Evolutionary conservation across 2,888 invertebrate genomes (phyloP), one percentile per base, ranked within the genome.

Genomic region (Leucania comma): DNA sequence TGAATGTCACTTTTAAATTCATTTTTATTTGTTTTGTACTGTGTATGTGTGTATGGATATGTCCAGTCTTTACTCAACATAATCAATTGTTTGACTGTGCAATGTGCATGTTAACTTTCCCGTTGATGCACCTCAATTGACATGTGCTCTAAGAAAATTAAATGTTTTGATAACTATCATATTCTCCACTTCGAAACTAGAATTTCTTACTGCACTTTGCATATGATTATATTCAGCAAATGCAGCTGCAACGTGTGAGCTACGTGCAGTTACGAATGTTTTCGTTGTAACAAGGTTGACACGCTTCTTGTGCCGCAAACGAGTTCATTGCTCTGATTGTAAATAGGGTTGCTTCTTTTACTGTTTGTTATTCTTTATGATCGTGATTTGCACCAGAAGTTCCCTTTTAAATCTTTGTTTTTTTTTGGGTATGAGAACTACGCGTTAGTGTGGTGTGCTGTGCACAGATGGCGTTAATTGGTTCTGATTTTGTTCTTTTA

Each of bases 241-340:
- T 54, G 42, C 51, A 62, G 46, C 32, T 60, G 58, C 60, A 71
- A 22, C 51, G 51, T 54, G 12, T 48, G 22, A 38, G 10, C 57
- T 54, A 29, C 42, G 61, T 72, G 65, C 46, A 38, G 1, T 73
- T 61, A 58, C 57, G 53, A 72, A 38, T 68, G 56, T 68, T 68
- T 57, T 75, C 59, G 60, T 26, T 12, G 63, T 61, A 64, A 63
- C 66, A 75, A 75, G 75, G 75, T 67, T 73, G 77, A 56, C 68
- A 78, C 68, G 56, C 63, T 64, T 57, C 54, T 72, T 68, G 48
- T 68, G 56, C 46, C 62, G 29, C 64, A n/a, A 68, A 78, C 60
- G 63, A 77, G 74, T 73, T 64, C 60, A 51, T 73, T 77, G 79
- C 61, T 68, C 79, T 50, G 46, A 26, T 56, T 68, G 53, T 32